Evolutionary conservation across 2,113 vertebrate species (phyloP).

Genomic region (Anoura caudifer): DNA sequence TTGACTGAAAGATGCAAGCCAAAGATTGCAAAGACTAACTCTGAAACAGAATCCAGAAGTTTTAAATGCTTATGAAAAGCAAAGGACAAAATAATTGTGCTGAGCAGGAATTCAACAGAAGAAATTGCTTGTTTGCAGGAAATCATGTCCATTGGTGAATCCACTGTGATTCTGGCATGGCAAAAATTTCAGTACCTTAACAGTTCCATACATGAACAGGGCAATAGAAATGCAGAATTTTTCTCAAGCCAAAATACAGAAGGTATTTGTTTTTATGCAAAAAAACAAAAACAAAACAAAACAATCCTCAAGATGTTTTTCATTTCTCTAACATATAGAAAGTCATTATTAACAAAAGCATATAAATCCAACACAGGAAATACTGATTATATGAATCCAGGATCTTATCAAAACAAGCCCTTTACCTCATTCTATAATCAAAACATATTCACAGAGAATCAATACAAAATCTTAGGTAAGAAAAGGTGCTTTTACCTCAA

Average conservation of each 20-base stretch:
- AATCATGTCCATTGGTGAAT: neutral
- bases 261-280: neutral
- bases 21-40: neutral
- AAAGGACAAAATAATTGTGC: conserved; percentile 41
- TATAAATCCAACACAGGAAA: conserved; percentile 35
- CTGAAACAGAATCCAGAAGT: conserved; percentile 31
- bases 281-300: neutral
- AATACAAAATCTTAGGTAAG: conserved; percentile 28
- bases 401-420: conserved; percentile 42
- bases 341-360: conserved; percentile 40
- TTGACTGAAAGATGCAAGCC: neutral
- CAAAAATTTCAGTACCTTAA: conserved; percentile 34
- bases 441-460: conserved; percentile 38
- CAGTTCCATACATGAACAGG: neutral
- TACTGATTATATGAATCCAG: neutral
- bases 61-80: conserved; percentile 38
- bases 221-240: neutral
- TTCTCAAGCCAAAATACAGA: conserved; percentile 26
- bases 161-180: neutral
- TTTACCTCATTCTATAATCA: conserved; percentile 38
- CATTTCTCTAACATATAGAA: conserved; percentile 29
- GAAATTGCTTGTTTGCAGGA: neutral
- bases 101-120: conserved; percentile 8
- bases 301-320: neutral
- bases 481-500: conserved; percentile 46